phyloP scores from a whole-genome alignment of 2,113 vertebrate species.

The Serilophus lunatus region DNA sequence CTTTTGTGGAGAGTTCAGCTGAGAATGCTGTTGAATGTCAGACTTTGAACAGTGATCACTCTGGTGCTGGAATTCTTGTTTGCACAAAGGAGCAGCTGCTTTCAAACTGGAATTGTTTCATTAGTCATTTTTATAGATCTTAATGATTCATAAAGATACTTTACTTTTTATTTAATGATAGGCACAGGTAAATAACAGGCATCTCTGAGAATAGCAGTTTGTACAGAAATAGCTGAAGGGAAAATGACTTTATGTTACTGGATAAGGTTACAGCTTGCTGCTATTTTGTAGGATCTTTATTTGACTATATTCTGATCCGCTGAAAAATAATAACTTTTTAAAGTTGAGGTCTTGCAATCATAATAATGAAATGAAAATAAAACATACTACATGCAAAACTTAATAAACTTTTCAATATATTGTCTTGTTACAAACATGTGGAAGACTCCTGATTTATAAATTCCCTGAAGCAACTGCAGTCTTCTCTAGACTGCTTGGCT shows the following conservation, averaged over 20 bases:
- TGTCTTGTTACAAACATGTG: neutral
- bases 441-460: neutral
- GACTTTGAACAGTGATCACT: neutral
- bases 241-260: neutral
- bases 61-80: neutral
- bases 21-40: neutral
- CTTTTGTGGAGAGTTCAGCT: neutral
- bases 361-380: neutral
- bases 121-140: neutral
- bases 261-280: neutral
- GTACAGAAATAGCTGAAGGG: neutral
- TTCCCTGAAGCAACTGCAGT: neutral
- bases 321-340: neutral
- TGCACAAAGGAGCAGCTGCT: neutral
- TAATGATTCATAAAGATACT: neutral
- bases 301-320: neutral
- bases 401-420: neutral
- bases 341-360: neutral
- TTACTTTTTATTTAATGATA: neutral
- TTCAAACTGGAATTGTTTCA: neutral
- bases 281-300: neutral
- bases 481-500: neutral
- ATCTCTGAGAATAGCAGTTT: neutral
- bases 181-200: neutral
- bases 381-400: neutral